Conservation (phyloP, 2,888 invertebrate genomes). For the Gonocerus acuteangulatus region DNA sequence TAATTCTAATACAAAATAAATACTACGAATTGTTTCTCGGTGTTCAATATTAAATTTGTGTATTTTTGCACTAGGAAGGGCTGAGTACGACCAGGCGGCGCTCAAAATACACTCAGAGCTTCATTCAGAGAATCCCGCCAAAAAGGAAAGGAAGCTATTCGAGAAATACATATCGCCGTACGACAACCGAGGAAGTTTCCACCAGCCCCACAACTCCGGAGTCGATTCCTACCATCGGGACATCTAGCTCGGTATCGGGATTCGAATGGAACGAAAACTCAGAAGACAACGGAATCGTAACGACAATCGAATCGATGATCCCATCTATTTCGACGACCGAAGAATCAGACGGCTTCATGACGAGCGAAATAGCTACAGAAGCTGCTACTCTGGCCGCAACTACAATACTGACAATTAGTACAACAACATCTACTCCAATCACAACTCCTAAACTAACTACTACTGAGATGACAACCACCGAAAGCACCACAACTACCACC, state of each 20-base stretch:
- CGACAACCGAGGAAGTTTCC: conserved; percentile 15
- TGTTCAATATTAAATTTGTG: no score
- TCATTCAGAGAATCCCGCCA: conserved; percentile 31
- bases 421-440: conserved; percentile 24
- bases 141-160: conserved; percentile 7
- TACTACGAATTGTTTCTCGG: no score
- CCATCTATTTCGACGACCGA: background rate
- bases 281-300: background rate
- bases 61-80: no score
- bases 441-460: conserved; percentile 23
- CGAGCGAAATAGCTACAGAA: conserved; percentile 3
- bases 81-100: conserved; percentile 8
- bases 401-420: background rate
- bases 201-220: conserved; percentile 14
- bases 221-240: background rate
- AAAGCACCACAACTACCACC: background rate
- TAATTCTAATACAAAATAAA: background rate
- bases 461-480: conserved; percentile 8
- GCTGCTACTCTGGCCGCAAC: background rate
- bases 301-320: background rate
- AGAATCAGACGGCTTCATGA: background rate
- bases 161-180: background rate
- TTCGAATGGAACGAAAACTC: background rate
- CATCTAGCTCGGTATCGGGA: background rate
- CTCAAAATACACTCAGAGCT: conserved; percentile 25